Conservation (phyloP, 2,113 vertebrate genomes). For the Aleadryas rufinucha region DNA sequence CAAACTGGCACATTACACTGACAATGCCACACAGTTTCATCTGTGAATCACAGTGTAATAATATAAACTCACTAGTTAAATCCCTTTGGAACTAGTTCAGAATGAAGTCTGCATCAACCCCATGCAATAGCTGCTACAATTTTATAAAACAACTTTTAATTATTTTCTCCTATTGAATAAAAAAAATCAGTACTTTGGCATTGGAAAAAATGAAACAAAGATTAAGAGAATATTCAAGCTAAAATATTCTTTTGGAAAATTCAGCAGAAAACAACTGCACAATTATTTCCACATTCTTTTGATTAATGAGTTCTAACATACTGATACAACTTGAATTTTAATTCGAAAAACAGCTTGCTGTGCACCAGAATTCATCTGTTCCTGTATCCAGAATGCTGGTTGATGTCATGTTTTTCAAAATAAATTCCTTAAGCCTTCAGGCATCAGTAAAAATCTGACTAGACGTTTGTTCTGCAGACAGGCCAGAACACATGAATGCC, state of each 20-base stretch:
- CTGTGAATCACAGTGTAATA: not conserved
- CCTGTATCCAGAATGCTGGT: not conserved
- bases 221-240: not conserved
- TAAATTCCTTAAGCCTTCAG: not conserved
- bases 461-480: not conserved
- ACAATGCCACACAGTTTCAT: not conserved
- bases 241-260: not conserved
- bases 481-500: not conserved
- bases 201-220: not conserved
- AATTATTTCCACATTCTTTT: not conserved
- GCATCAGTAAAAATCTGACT: not conserved
- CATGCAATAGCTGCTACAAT: not conserved
- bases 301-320: not conserved
- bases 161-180: not conserved
- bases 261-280: not conserved
- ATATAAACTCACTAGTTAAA: not conserved
- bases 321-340: not conserved
- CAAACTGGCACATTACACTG: rapidly evolving
- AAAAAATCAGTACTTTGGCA: not conserved
- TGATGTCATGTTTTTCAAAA: not conserved
- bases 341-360: not conserved
- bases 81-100: not conserved
- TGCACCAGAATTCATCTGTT: not conserved
- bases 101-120: not conserved
- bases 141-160: not conserved